Conservation (phyloP, 2,797 vertebrate species). For the Phrynocephalus forsythii region DNA sequence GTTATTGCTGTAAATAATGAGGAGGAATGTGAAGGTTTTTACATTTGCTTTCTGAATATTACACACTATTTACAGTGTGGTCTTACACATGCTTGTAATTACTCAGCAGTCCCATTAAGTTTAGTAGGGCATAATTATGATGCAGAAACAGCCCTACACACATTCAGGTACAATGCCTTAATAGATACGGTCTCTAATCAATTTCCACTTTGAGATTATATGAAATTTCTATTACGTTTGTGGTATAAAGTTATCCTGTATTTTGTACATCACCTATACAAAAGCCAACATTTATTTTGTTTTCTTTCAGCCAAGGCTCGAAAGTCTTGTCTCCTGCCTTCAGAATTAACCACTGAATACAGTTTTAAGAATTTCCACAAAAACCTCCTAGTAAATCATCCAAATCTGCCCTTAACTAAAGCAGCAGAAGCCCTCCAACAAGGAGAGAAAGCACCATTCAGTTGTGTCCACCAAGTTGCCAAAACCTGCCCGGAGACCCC, state of each 20-base stretch:
- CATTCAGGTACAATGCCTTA: no score
- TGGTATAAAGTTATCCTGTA: not conserved
- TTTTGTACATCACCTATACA: not conserved
- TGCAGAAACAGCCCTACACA: not conserved
- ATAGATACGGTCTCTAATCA: no score
- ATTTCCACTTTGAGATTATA: no score
- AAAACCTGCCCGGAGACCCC: conserved; percentile 79
- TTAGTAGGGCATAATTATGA: not conserved
- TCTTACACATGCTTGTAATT: not conserved
- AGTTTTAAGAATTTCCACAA: conserved; percentile 80
- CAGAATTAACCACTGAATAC: conserved; percentile 81
- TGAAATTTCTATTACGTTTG: no score
- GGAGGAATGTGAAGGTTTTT: not conserved
- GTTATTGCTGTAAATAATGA: not conserved
- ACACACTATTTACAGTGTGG: conserved; percentile 27
- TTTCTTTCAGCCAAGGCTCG: conserved; percentile 89
- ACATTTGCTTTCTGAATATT: conserved; percentile 15
- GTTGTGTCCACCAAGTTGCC: conserved; percentile 73
- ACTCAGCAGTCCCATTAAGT: not conserved
- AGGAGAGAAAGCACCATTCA: conserved; percentile 77
- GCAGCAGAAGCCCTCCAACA: conserved; percentile 80
- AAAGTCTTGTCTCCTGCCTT: conserved; percentile 80
- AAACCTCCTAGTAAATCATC: conserved; percentile 85
- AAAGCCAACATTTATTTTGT: conserved; percentile 27
- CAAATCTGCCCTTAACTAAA: conserved; percentile 85